These are phyloP conservation scores for Apodemia mormo DNA, from an alignment of 2,888 invertebrate genomes.

Conservation along the genomic window DNA sequence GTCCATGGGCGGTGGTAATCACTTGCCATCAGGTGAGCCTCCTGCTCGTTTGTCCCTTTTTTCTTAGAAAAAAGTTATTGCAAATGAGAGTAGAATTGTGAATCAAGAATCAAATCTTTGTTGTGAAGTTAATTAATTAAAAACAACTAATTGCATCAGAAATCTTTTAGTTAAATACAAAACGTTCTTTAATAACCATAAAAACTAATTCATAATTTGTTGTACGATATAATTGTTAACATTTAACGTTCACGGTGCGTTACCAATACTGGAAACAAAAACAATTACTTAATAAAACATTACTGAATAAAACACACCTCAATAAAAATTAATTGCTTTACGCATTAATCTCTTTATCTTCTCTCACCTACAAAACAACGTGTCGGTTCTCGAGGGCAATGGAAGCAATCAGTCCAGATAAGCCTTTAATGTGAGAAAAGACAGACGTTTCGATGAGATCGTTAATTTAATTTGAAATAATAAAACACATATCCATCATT, in stretches of 20 bases:
- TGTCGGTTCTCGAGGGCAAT: conserved; percentile 73
- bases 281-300: conserved; percentile 77
- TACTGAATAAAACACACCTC: conserved; percentile 75
- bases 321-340: conserved; percentile 81
- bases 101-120: neutral
- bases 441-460: conserved; percentile 66
- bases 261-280: conserved; percentile 73
- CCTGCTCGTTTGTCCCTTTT: too few relatives aligned
- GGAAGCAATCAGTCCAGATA: conserved; percentile 81
- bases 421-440: conserved; percentile 80
- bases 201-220: conserved; percentile 27
- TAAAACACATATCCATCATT: conserved; percentile 80
- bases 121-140: neutral
- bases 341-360: conserved; percentile 80
- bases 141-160: neutral
- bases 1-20: too few relatives aligned
- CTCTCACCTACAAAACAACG: conserved; percentile 73
- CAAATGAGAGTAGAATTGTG: neutral
- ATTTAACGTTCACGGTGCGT: conserved; percentile 59
- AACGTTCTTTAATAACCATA: conserved; percentile 22
- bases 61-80: too few relatives aligned
- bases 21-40: too few relatives aligned
- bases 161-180: conserved; percentile 2
- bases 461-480: conserved; percentile 82
- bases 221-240: conserved; percentile 42